Percentiles rank a stretch among this genome's conserved stretches.
Conservation (phyloP, 1,140 invertebrate species). For the Drosophila nigrodunni region DNA sequence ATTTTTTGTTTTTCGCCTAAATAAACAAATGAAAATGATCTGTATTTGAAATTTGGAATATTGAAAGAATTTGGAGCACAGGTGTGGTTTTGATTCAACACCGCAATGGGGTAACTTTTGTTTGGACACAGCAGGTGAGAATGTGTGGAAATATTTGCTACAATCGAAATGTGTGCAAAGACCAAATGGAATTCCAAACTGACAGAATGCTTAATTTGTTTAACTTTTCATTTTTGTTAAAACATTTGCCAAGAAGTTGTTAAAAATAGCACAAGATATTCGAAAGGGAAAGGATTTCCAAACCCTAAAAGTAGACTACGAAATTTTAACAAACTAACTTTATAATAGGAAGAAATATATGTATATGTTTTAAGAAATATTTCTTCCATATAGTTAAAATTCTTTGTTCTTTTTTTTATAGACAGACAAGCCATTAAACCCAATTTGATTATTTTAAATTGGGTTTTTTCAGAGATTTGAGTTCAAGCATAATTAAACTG, state of each 20-base stretch:
- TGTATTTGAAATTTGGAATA: conserved; percentile 15
- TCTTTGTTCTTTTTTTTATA: background rate
- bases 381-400: background rate
- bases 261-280: background rate
- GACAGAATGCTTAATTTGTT: conserved; percentile 1
- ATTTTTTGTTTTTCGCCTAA: conserved; percentile 42
- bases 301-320: background rate
- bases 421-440: conserved; percentile 14
- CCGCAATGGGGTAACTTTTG: background rate
- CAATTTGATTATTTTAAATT: conserved; percentile 14
- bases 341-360: too few relatives aligned
- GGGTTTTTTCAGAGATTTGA: conserved; percentile 8
- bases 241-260: background rate
- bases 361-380: too few relatives aligned
- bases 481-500: conserved; percentile 50
- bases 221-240: background rate
- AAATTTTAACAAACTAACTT: too few relatives aligned
- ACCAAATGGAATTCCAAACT: background rate
- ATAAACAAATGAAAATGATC: conserved; percentile 55
- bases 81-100: conserved; percentile 51
- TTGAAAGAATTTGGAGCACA: conserved; percentile 63
- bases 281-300: background rate
- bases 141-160: conserved; percentile 28
- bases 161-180: background rate
- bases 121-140: conserved; percentile 1